Base-by-base conservation (phyloP, 2,113 vertebrate genomes). In the Lasiurus cinereus region DNA sequence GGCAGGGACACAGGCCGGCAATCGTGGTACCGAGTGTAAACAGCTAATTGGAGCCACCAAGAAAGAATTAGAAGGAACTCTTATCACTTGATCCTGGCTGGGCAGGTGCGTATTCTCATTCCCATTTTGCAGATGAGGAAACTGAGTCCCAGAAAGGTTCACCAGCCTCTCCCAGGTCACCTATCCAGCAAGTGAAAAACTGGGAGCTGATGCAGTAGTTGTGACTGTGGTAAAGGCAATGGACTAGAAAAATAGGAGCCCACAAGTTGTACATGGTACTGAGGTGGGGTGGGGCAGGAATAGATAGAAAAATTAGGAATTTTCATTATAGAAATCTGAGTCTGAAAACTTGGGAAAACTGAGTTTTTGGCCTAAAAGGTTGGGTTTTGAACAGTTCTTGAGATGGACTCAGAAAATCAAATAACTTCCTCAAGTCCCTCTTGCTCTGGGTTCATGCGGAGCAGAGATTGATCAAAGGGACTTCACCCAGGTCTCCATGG, bases 121-220 rank as follows among this genome's bases (percentile, higher is more conserved):
- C 78, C 83, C 39, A 31, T 39, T 62, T 90, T 50, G 77, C 31
- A 74, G 84, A 66, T 21, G 88, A 76, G 72, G 46, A 72, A 80
- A 73, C 66, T 22, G 93, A 95, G 88, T 39, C 74, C 39, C 66
- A 80, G 90, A 50, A 88, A 82, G 46, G 3, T 36, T 69, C 48
- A 43, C 24, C 70, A 83, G n/a, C 36, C 39, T 83, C 12, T 33
- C 77, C 59, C 50, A 29, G 24, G 16, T 76, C 13, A 46, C 54
- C 46, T 18, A 3, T 79, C n/a, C 48, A 62, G n/a, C 18, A 21
- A 56, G 64, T 39, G 39, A 46, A 66, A 50, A 48, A 21, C 36
- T 43, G 64, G 13, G 31, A 43, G 15, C 76, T 72, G 8, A 0
- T 62, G 59, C 10, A 62, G 59, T 62, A 62, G 59, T 62, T 3